phyloP scores from a whole-genome alignment of 2,797 vertebrate species.

The Cyclura pinguis region DNA sequence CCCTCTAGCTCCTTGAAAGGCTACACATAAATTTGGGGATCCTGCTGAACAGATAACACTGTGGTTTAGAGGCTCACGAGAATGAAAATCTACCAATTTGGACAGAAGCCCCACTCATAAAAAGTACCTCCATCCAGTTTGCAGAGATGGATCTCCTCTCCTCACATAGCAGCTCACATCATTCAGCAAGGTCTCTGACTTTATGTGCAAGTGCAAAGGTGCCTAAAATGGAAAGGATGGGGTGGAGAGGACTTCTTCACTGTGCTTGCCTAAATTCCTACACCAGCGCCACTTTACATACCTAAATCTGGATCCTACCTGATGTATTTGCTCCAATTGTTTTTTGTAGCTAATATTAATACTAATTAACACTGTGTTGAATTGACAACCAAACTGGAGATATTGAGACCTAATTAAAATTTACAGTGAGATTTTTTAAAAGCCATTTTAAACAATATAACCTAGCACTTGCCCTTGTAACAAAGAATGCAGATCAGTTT shows the following conservation, averaged over 20 bases:
- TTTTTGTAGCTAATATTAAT: background rate
- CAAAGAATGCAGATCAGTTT: background rate
- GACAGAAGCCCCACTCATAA: background rate
- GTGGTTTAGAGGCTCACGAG: background rate
- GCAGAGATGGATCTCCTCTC: background rate
- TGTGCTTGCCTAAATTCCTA: background rate
- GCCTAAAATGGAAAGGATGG: background rate
- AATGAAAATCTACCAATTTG: background rate
- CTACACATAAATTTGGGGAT: background rate
- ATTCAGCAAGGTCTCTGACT: background rate
- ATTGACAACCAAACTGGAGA: background rate
- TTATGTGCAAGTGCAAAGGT: background rate
- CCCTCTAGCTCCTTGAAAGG: background rate
- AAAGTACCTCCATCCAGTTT: background rate
- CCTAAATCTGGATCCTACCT: background rate
- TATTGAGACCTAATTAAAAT: background rate
- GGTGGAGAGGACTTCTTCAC: background rate
- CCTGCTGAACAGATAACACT: background rate
- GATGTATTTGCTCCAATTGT: background rate
- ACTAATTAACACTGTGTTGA: background rate
- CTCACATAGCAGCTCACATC: background rate
- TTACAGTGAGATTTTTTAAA: background rate
- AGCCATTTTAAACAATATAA: background rate
- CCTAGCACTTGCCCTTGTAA: rapidly evolving
- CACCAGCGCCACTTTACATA: background rate